Conservation (phyloP, 1,140 invertebrate species). For the Halotydeus destructor region DNA sequence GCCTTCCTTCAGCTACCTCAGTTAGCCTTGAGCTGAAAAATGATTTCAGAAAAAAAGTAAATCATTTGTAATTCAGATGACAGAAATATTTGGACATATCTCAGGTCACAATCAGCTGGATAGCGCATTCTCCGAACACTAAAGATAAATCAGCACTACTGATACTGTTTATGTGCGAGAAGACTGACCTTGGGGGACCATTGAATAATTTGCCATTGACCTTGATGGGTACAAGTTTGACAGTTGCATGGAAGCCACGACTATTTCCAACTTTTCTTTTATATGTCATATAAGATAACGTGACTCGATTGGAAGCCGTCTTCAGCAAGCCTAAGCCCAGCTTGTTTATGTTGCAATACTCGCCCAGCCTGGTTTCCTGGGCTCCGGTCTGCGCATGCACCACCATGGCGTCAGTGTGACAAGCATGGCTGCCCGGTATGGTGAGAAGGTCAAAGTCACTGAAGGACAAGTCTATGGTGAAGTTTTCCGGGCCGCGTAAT, state of each 20-base stretch:
- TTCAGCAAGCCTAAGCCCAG: conserved; percentile 12
- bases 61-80: no score
- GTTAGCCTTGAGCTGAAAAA: not conserved
- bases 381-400: conserved; percentile 4
- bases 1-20: conserved; percentile 18
- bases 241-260: conserved; percentile 19
- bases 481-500: conserved; percentile 5
- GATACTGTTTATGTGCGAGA: no score
- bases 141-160: no score
- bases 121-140: no score
- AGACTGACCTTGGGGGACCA: no score
- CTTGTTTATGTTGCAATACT: conserved; percentile 18
- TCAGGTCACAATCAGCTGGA: no score
- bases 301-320: conserved; percentile 11
- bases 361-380: conserved; percentile 9
- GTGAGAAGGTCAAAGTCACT: conserved; percentile 19
- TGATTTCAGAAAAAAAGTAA: no score
- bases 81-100: no score
- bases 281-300: conserved; percentile 13
- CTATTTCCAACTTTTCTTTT: conserved; percentile 18
- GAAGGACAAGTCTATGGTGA: conserved; percentile 17
- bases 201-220: not conserved
- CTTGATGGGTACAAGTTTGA: conserved; percentile 3
- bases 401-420: conserved; percentile 14
- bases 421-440: conserved; percentile 15